Evolutionary conservation across 2,797 vertebrate genomes (phyloP).

Genomic region (Centropyge bicolor): DNA sequence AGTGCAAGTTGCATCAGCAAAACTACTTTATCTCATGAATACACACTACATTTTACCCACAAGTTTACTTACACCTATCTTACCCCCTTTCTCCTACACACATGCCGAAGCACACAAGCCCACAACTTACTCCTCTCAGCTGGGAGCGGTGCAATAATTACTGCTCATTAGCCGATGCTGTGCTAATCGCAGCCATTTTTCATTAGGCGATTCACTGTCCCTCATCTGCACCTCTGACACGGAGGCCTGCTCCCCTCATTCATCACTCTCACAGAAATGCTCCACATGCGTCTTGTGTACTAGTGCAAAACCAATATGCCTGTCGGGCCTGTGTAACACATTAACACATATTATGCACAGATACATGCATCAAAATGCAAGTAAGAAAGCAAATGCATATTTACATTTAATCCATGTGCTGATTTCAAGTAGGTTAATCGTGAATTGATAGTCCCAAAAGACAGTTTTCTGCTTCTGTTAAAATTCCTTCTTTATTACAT

Average conservation of each 20-base stretch:
- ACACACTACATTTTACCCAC: slow-evolving; percentile 25
- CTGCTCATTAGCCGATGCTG: slow-evolving; percentile 81
- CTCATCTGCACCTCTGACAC: slow-evolving; percentile 72
- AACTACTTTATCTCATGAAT: slow-evolving; percentile 47
- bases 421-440: not conserved
- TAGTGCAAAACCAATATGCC: slow-evolving; percentile 34
- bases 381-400: not conserved
- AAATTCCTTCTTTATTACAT: not conserved
- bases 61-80: slow-evolving; percentile 34
- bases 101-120: slow-evolving; percentile 38
- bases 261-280: slow-evolving; percentile 64
- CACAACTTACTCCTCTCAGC: slow-evolving; percentile 52
- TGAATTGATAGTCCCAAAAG: not conserved
- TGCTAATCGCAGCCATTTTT: slow-evolving; percentile 86
- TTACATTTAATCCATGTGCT: not conserved
- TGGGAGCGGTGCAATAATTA: slow-evolving; percentile 83
- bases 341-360: not conserved
- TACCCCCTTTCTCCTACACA: slow-evolving; percentile 35
- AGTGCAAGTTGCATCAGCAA: slow-evolving; percentile 39
- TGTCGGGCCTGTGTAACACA: not conserved
- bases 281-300: slow-evolving; percentile 45
- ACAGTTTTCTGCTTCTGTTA: not conserved
- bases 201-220: slow-evolving; percentile 72
- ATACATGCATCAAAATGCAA: not conserved
- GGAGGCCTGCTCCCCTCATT: slow-evolving; percentile 59